A percentile compares a stretch with the other conserved stretches of the same genome.
Evolutionary conservation across 1,140 invertebrate species (phyloP).

Genomic region (Psilanteris sp.): DNA sequence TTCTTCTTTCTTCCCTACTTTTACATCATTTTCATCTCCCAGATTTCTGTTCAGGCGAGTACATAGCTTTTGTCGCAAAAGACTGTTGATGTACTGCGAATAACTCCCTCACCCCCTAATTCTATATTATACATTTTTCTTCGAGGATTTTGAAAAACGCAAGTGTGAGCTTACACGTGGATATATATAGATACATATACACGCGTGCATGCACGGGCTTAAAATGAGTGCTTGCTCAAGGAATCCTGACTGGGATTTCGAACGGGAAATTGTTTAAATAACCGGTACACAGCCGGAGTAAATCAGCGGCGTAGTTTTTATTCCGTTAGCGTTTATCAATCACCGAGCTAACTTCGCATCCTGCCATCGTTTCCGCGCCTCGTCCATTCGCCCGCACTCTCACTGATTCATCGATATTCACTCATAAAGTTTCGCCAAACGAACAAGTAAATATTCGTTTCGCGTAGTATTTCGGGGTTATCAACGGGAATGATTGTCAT

Average conservation of each 20-base stretch:
- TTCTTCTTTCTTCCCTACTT: too few relatives aligned
- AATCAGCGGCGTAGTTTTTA: constrained; percentile 61
- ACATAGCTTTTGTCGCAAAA: constrained; percentile 23
- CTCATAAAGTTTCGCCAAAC: constrained; percentile 54
- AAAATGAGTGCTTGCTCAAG: constrained; percentile 13
- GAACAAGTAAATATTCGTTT: constrained; percentile 49
- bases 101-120: constrained; percentile 11
- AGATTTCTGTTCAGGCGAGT: constrained; percentile 19
- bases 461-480: constrained; percentile 31
- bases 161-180: constrained; percentile 1
- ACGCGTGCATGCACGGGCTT: neutral
- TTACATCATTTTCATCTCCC: constrained; percentile 29
- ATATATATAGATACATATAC: too few relatives aligned
- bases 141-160: constrained; percentile 16
- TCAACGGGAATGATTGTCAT: constrained; percentile 32
- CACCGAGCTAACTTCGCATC: constrained; percentile 49
- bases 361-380: constrained; percentile 1
- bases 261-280: constrained; percentile 53
- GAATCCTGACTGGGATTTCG: too few relatives aligned
- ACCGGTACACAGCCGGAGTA: constrained; percentile 22
- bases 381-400: constrained; percentile 1
- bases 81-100: constrained; percentile 11
- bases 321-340: constrained; percentile 69
- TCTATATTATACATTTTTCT: constrained; percentile 21
- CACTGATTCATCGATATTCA: constrained; percentile 32